Conservation (phyloP, 1,140 invertebrate species). For the Chionoecetes opilio region DNA sequence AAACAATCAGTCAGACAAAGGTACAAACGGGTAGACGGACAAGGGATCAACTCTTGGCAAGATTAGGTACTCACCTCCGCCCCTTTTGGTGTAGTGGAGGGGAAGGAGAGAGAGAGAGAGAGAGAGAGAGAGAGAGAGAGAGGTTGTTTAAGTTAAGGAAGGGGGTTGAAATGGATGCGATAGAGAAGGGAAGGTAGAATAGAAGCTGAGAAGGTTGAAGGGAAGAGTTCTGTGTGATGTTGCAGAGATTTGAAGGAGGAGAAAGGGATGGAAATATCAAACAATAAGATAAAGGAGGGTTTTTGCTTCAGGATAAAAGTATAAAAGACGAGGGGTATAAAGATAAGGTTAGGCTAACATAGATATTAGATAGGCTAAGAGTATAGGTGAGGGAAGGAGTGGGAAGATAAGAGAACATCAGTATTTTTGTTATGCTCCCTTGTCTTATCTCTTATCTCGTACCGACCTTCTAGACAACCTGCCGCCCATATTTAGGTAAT, state of each 20-base stretch:
- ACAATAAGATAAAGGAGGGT: background rate
- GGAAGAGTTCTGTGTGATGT: too few relatives aligned
- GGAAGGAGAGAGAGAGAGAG: background rate
- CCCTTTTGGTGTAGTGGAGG: background rate
- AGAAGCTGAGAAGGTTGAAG: too few relatives aligned
- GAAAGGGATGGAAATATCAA: background rate
- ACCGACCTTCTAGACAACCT: too few relatives aligned
- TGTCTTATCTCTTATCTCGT: too few relatives aligned
- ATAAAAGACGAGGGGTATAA: background rate
- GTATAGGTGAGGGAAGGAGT: background rate
- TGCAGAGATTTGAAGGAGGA: background rate
- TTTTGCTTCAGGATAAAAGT: background rate
- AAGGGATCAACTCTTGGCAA: background rate
- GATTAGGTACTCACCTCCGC: background rate
- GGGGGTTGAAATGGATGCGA: background rate
- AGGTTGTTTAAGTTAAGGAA: background rate
- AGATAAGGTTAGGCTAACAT: background rate
- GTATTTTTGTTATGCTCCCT: too few relatives aligned
- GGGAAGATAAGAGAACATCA: background rate
- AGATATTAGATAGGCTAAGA: background rate
- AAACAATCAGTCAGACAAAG: background rate
- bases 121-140: background rate
- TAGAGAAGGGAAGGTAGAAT: background rate
- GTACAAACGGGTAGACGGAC: background rate
- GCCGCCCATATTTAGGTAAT: too few relatives aligned